phyloP scores from a whole-genome alignment of 2,113 vertebrate species.

The Mugil cephalus region DNA sequence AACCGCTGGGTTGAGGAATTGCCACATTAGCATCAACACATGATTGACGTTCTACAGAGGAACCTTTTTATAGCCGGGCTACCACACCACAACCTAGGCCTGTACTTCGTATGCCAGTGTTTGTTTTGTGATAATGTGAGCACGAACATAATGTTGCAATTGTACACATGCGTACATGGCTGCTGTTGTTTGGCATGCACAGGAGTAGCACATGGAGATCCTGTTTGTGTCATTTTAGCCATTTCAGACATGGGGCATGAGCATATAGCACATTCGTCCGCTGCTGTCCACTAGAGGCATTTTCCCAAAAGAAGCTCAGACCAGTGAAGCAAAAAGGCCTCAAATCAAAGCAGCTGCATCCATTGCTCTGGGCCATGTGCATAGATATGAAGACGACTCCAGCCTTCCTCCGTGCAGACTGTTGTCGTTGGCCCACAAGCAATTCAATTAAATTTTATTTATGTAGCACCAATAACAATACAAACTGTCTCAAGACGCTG shows the following conservation, averaged over 20 bases:
- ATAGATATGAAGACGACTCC: conserved; percentile 60
- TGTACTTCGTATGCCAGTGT: conserved; percentile 22
- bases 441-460: no score
- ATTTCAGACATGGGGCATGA: conserved; percentile 42
- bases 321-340: conserved; percentile 51
- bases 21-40: background rate
- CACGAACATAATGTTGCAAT: conserved; percentile 45
- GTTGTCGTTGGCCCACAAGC: conserved; percentile 60
- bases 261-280: conserved; percentile 5
- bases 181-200: conserved; percentile 5
- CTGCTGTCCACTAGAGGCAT: conserved; percentile 38
- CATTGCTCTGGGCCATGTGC: conserved; percentile 52
- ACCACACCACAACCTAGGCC: conserved; percentile 8
- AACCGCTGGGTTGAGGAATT: background rate
- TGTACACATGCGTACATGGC: background rate
- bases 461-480: no score
- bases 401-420: conserved; percentile 25
- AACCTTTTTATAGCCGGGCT: conserved; percentile 23
- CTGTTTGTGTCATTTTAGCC: conserved; percentile 23
- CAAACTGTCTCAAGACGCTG: no score
- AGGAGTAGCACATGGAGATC: conserved; percentile 5
- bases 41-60: background rate
- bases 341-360: conserved; percentile 56
- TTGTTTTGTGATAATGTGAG: conserved; percentile 46
- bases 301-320: conserved; percentile 53